Percentiles rank a stretch among this genome's conserved stretches.
Conservation (phyloP, 1,140 invertebrate genomes). For the Maconellicoccus hirsutus region DNA sequence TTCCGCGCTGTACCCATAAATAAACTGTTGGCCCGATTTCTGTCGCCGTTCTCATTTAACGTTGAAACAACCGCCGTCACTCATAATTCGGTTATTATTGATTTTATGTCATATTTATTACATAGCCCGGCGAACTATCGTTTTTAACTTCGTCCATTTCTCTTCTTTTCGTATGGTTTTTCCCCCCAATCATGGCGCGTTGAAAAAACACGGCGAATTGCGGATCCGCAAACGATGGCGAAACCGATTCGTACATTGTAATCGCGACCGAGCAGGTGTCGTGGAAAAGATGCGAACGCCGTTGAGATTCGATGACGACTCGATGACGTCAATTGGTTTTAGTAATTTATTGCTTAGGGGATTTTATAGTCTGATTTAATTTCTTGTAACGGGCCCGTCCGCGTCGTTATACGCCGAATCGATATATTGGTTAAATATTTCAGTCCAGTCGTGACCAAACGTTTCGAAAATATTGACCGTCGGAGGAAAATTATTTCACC, state of each 20-base stretch:
- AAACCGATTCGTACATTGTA: not conserved
- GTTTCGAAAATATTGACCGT: too few relatives aligned
- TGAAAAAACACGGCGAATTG: too few relatives aligned
- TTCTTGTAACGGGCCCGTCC: not conserved
- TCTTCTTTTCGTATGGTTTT: too few relatives aligned
- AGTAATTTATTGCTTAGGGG: not conserved
- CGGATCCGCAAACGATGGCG: too few relatives aligned
- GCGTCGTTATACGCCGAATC: not conserved
- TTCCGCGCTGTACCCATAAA: not conserved
- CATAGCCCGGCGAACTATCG: not conserved
- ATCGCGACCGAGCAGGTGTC: not conserved
- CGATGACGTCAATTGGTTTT: not conserved
- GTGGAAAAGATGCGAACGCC: not conserved
- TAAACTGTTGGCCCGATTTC: conserved; percentile 3
- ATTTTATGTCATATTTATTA: conserved; percentile 6
- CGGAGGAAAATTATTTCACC: too few relatives aligned
- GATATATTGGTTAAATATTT: conserved; percentile 6
- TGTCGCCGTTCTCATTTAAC: conserved; percentile 7
- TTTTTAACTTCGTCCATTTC: not conserved
- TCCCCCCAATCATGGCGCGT: too few relatives aligned
- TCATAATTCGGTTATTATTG: conserved; percentile 4
- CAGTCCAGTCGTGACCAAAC: not conserved
- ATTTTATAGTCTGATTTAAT: conserved; percentile 5
- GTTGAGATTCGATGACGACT: not conserved
- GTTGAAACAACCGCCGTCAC: not conserved